Evolutionary conservation across 2,797 vertebrate species (phyloP).

Genomic region (Manis pentadactyla): DNA sequence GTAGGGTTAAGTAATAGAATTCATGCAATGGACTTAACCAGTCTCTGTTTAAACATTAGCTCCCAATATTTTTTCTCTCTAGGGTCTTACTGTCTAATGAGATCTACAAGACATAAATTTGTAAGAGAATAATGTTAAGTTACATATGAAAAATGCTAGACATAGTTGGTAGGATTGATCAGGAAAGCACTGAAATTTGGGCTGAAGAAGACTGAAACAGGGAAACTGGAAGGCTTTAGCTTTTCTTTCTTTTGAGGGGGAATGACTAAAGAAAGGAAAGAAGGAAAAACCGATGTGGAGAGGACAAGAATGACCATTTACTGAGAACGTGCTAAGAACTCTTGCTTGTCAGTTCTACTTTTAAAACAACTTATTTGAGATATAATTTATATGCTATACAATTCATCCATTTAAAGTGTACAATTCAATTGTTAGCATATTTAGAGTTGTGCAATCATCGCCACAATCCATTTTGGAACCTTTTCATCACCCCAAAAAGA

Average conservation of each 20-base stretch:
- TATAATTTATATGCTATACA: neutral
- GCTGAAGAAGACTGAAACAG: neutral
- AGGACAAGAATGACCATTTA: neutral
- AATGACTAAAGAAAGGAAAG: neutral
- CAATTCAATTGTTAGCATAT: neutral
- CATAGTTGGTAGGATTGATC: neutral
- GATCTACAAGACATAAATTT: neutral
- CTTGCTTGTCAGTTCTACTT: neutral
- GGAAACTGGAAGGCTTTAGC: neutral
- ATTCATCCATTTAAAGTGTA: neutral
- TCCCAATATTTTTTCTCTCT: neutral
- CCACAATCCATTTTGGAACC: neutral
- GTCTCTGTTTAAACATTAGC: neutral
- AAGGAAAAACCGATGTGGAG: neutral
- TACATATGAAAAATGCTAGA: neutral
- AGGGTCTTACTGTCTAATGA: neutral
- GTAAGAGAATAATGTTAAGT: neutral
- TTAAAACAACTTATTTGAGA: neutral
- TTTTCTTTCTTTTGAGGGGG: neutral
- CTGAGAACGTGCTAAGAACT: neutral
- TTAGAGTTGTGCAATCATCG: neutral
- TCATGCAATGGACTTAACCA: neutral
- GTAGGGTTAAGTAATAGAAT: neutral
- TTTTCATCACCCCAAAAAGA: neutral
- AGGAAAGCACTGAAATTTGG: neutral